phyloP scores from a whole-genome alignment of 2,797 vertebrate species.

The Acipenser oxyrinchus region DNA sequence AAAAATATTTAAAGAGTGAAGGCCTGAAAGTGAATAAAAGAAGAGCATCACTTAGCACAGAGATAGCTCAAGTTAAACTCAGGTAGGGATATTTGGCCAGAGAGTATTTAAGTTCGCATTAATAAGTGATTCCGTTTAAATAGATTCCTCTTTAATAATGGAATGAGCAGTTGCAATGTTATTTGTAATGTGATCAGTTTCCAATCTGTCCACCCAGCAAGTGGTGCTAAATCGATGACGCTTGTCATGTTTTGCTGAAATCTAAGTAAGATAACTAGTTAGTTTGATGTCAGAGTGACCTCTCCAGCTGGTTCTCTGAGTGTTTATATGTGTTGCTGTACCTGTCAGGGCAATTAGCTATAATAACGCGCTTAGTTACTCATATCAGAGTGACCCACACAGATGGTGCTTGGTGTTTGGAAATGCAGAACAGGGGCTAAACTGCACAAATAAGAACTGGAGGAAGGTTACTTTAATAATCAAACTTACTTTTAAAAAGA shows the following conservation, averaged over 20 bases:
- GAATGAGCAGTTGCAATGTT: neutral
- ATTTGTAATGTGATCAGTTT: neutral
- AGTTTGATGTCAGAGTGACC: constrained; percentile 42
- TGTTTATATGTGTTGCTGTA: constrained; percentile 38
- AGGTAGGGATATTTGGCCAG: neutral
- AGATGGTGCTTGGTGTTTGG: constrained; percentile 37
- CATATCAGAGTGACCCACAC: constrained; percentile 33
- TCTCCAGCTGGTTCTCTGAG: constrained; percentile 42
- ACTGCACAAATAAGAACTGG: constrained; percentile 22
- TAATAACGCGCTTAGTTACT: constrained; percentile 26
- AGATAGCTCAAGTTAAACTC: too few species aligned
- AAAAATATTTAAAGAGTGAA: too few species aligned
- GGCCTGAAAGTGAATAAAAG: too few species aligned
- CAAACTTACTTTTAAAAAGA: constrained; percentile 24
- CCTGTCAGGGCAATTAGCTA: constrained; percentile 47
- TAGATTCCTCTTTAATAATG: constrained; percentile 3
- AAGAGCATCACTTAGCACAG: too few species aligned
- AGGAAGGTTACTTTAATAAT: constrained; percentile 8
- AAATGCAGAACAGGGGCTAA: constrained; percentile 21
- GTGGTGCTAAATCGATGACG: neutral
- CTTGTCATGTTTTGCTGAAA: constrained; percentile 28
- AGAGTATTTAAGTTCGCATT: neutral
- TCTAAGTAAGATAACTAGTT: constrained; percentile 33
- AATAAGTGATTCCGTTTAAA: neutral
- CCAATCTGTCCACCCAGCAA: neutral